Evolutionary conservation across 2,797 vertebrate species (phyloP), one percentile per base, ranked within the genome.

Genomic region (Diplodus puntazzo): DNA sequence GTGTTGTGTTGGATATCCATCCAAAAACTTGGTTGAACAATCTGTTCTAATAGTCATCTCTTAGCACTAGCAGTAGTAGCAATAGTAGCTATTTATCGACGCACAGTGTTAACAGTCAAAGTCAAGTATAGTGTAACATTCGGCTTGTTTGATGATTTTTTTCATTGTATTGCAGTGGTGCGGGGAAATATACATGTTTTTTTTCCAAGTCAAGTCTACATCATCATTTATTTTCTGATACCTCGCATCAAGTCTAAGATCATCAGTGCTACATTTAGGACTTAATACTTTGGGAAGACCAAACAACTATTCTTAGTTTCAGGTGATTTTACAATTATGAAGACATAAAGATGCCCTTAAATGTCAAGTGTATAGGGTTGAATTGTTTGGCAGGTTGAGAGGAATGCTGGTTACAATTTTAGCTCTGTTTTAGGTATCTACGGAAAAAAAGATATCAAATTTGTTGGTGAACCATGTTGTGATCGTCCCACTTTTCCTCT

Each of bases 1-100:
- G 74, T 80, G 77, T 72, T 63, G 73, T 81, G 64, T 79, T 67
- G 58, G 72, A 80, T 27, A 30, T 67, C 73, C n/a, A 60, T 64
- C 65, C 39, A 39, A 75, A 71, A 77, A 71, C 45, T 27, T 72
- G 30, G 42, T 70, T 43, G 64, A 80, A 59, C 68, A 72, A 63
- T 65, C 71, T 81, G 66, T 65, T 45, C 16, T 54, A n/a, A 21
- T 20, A 43, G 58, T 60, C 25, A 60, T 75, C 61, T 67, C 39
- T 74, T 57, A 21, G 70, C 69, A 58, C 17, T 9, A 39, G 21
- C 43, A 54, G 42, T n/a, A 5, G 23, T 20, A 25, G 30, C 16
- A 39, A 60, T 3, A 3, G 49, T 48, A 30, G 43, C 50, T 70
- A n/a, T 70, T 23, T 5, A 17, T 7, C 39, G 21, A 55, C 12